Base-by-base conservation (phyloP, 2,888 invertebrate species). In the Spialia ferax region DNA sequence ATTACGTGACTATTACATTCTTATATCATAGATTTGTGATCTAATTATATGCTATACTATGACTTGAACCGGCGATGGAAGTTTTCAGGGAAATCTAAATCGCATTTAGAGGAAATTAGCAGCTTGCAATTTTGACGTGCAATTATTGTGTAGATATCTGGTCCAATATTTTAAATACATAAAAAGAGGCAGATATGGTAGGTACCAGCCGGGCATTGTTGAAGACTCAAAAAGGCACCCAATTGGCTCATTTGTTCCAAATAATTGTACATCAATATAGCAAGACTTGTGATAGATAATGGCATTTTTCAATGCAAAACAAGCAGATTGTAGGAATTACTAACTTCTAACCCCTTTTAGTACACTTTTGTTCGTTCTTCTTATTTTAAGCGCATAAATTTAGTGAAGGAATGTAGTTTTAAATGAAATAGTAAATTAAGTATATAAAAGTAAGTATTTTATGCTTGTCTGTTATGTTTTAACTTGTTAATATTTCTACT, bases 11-110 rank as follows among this genome's bases (percentile, higher is more conserved):
- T 79, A 78, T 78, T 77, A 79, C 75, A 79, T 81, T 79, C 75
- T 79, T 81, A 81, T 82, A 83, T 81, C 79, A 81, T 82, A 77
- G 72, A 73, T 72, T 75, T 80, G 80, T 83, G 84, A 84, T 83
- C 77, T 83, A 84, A 63, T 64, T 69, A 73, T 69, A 69, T 66
- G 54, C 69, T 54, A 69, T 70, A 63, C 50, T 22, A 60, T 42
- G 11, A 50, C 22, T 20, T 63, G 64, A 45, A 18, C 63, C 68
- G 66, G 66, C 55, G 20, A 11, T 18, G 26, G 23, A 48, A 64
- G 18, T 56, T 32, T 55, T 18, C 35, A 18, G 15, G 60, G 5
- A 29, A 23, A 50, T 57, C 52, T 32, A 26, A 26, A 22, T 48
- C 7, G 64, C 64, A 57, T 50, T 38, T 38, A 3, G n/a, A 38